Evolutionary conservation across 2,888 invertebrate species (phyloP), one percentile per base, ranked within the genome.

Genomic region (Ectemnius cavifrons): DNA sequence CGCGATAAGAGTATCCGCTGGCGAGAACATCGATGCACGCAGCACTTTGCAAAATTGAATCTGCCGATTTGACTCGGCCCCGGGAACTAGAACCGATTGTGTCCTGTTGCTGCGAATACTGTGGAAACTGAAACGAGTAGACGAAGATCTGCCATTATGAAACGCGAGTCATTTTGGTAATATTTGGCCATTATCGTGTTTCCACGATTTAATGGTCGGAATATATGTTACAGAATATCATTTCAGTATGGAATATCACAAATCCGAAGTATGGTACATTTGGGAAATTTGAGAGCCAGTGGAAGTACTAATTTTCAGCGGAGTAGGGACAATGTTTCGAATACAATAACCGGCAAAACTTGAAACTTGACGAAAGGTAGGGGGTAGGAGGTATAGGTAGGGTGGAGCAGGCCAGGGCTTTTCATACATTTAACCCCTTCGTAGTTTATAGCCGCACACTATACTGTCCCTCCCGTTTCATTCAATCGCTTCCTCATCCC

Each of bases 31-130:
- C 45, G 20, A 52, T 61, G 63, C 46, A 14, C 20, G 71, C 67
- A 58, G 70, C 74, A 72, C 70, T 73, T 71, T 58, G 68, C 60
- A 71, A 80, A 80, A 80, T 77, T 77, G 71, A 79, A 80, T 67
- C 56, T 67, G 49, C 62, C 70, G 67, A 77, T 72, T 80, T 77
- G 66, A 70, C 59, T 67, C 80, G 79, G 80, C 76, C 76, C 79
- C 78, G 78, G 74, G 11, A 8, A 69, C 66, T 74, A 63, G 58
- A 65, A 78, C 57, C 20, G 65, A 71, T 71, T 56, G 70, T 74
- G 49, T 27, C 27, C n/a, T 52, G 23, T 45, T 46, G 63, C 59
- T 52, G 28, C 37, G 14, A 28, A 23, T 45, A 4, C 8, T 16
- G 18, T 20, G 13, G 45, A 63, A 23, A 68, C 27, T 16, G 52